These are phyloP conservation scores for Musca domestica DNA, from an alignment of 1,140 invertebrate genomes.

Conservation along the genomic window DNA sequence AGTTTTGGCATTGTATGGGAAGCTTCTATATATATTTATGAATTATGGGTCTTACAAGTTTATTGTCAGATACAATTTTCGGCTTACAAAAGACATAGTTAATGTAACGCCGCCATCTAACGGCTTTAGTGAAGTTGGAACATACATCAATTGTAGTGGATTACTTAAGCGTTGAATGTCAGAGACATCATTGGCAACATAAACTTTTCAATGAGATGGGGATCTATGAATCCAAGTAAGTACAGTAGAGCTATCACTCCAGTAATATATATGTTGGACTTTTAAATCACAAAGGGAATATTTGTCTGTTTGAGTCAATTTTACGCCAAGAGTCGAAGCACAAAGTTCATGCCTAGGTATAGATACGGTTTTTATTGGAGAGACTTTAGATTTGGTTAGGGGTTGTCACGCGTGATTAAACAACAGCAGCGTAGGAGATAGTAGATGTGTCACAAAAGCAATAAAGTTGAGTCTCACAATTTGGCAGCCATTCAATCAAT, in stretches of 20 bases:
- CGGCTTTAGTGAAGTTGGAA: too few relatives aligned
- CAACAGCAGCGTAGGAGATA: background rate
- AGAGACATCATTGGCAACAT: too few relatives aligned
- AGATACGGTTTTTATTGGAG: conserved; percentile 7
- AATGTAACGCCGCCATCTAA: too few relatives aligned
- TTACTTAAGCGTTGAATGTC: too few relatives aligned
- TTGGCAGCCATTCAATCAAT: too few relatives aligned
- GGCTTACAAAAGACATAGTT: too few relatives aligned
- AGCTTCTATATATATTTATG: too few relatives aligned
- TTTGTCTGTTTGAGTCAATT: background rate
- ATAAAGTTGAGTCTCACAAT: too few relatives aligned
- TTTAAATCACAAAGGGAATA: background rate
- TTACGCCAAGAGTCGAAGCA: too few relatives aligned
- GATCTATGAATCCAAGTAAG: background rate
- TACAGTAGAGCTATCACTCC: background rate
- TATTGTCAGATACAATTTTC: too few relatives aligned
- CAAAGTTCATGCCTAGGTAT: conserved; percentile 31
- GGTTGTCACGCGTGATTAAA: background rate
- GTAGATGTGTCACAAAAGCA: background rate
- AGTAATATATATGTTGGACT: background rate
- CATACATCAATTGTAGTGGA: too few relatives aligned
- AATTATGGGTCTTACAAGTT: too few relatives aligned
- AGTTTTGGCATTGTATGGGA: background rate
- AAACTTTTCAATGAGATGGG: background rate
- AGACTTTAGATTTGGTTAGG: conserved; percentile 26